Evolutionary conservation across 2,888 invertebrate species (phyloP).

Genomic region (Drosophila neutralis): DNA sequence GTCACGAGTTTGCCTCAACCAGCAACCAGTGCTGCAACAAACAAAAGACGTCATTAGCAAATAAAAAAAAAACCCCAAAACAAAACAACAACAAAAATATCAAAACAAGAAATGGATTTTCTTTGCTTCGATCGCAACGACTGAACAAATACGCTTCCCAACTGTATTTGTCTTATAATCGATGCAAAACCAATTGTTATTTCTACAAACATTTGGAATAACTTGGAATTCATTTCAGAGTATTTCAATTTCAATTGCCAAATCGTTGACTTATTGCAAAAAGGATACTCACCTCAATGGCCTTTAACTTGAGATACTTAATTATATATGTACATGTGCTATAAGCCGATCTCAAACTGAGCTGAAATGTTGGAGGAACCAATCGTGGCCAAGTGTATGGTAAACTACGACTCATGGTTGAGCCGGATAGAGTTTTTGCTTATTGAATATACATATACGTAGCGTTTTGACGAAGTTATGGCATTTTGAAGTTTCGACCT

Average conservation of each 20-base stretch:
- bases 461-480: no score
- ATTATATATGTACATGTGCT: neutral
- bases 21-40: constrained; percentile 25
- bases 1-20: constrained; percentile 44
- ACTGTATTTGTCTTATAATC: neutral
- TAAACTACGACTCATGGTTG: neutral
- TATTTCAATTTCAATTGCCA: neutral
- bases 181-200: neutral
- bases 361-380: neutral
- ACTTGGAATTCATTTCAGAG: neutral
- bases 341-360: neutral
- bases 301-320: neutral
- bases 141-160: constrained; percentile 23
- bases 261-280: neutral
- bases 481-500: no score
- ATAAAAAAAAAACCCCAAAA: constrained; percentile 8
- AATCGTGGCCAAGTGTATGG: neutral
- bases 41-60: constrained; percentile 55
- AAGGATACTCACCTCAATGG: neutral
- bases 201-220: neutral
- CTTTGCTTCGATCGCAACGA: constrained; percentile 1
- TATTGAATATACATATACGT: neutral
- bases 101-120: constrained; percentile 16
- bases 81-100: neutral
- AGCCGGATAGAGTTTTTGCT: neutral